phyloP scores from a whole-genome alignment of 2,888 invertebrate genomes.

The Dioctria linearis region DNA sequence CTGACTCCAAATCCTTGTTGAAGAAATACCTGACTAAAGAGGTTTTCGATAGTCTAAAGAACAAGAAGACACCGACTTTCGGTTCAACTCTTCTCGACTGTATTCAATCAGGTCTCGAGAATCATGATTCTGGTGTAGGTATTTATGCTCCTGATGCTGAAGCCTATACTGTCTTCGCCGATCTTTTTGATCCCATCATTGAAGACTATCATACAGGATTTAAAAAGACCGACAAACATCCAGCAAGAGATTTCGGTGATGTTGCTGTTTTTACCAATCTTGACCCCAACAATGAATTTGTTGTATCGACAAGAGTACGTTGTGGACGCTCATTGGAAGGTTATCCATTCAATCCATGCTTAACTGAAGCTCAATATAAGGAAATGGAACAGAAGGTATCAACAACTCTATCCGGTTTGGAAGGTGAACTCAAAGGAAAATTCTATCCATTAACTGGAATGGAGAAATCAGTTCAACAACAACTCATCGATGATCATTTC shows the following conservation, averaged over 20 bases:
- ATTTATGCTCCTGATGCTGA: constrained; percentile 99
- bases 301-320: constrained; percentile 96
- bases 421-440: constrained; percentile 93
- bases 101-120: constrained; percentile 97
- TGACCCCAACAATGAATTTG: constrained; percentile 91
- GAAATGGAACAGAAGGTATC: constrained; percentile 96
- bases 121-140: constrained; percentile 96
- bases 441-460: constrained; percentile 96
- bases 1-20: constrained; percentile 95
- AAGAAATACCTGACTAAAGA: constrained; percentile 96
- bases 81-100: constrained; percentile 94
- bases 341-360: constrained; percentile 97
- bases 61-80: constrained; percentile 90
- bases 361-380: constrained; percentile 96
- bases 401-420: constrained; percentile 83
- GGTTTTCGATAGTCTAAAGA: constrained; percentile 92
- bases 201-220: constrained; percentile 97
- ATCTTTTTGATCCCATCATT: constrained; percentile 97
- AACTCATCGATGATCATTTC: constrained; percentile 98
- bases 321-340: constrained; percentile 96
- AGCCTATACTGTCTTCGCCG: constrained; percentile 91
- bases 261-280: constrained; percentile 90
- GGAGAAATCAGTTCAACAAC: constrained; percentile 96
- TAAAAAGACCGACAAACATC: constrained; percentile 95
- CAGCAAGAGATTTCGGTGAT: constrained; percentile 95